Base-by-base conservation (phyloP, 1,140 invertebrate species). In the Diuraphis noxia region DNA sequence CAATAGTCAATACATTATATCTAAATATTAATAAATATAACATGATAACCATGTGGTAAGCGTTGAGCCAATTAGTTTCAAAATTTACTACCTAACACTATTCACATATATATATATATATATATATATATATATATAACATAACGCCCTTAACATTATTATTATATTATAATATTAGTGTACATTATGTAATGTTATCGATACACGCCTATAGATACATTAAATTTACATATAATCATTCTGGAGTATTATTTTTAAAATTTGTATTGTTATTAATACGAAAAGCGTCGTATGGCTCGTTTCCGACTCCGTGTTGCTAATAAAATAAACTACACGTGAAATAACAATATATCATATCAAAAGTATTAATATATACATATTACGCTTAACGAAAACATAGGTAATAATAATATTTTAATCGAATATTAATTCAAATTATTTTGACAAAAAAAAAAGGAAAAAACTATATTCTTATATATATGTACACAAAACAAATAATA, bases 361-460 rank as follows among this genome's bases (percentile, higher is more conserved):
- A 88, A 88, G 21, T 63, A 88, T 88, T 88, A 56, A 63, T 88
- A 88, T 88, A 56, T 88, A 88, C 86, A 88, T 52, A 43, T 34
- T 52, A 63, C 49, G 86, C 34, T 88, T 88, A 88, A 88, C 36
- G 86, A 38, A 49, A 52, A 87, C 25, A 52, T 21, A 52, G 52
- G 25, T 21, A 52, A 56, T 87, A 36, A 49, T 46, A 25, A 34
- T 82, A 40, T 56, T 56, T 56, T 49, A 86, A 56, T 56, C 46
- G 23, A 87, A 52, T 56, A 63, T 56, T 36, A 88, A 88, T 88
- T 63, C n/a, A 34, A 85, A 88, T 88, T 13, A 85, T 46, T 46
- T 88, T 40, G 49, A 40, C 38, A 88, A 88, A 85, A 63, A 63
- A 63, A 1, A 63, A 63, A 63, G n/a, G 72, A 23, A 79, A 46